Evolutionary conservation across 2,113 vertebrate species (phyloP), one percentile per base, ranked within the genome.

Genomic region (Machaerirhynchus nigripectus): DNA sequence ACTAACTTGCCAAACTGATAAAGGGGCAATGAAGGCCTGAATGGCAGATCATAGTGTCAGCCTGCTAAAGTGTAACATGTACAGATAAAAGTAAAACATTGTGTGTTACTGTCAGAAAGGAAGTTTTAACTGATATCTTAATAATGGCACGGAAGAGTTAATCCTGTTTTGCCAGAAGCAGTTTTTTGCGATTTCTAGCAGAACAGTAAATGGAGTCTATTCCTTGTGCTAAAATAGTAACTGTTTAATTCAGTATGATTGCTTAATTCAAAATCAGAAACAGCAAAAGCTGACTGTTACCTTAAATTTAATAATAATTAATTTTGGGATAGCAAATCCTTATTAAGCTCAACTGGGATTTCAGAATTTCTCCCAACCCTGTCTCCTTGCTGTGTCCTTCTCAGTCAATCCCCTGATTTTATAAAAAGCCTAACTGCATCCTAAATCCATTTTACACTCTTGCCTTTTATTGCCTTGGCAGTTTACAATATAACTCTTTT

Each of bases 351-450:
- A 37, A 15, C 33, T 35, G 33, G 33, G 49, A 28, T 87, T 75
- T 67, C 37, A 87, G 65, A 84, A 61, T 87, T 92, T 87, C 44
- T 89, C 61, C 83, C 69, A 84, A 69, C 15, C 33, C 56, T 12
- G 14, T 93, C 65, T 95, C 89, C 89, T 95, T 64, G 60, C 52
- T 89, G 75, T 79, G 87, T 82, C 89, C 81, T 91, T 96, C 87
- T 75, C 56, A 74, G 56, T 52, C 73, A 93, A 73, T 71, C 40
- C 65, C 37, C n/a, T 75, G 74, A 49, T 74, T 93, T 87, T 71
- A 78, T 75, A 79, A 95, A 92, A 89, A 91, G 47, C 64, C 53
- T 80, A 71, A 37, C 61, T 89, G 61, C 69, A 68, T 90, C 85
- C 75, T 92, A 92, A 96, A 91, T 87, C 81, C 77, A 30, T 78